phyloP scores from a whole-genome alignment of 2,113 vertebrate species.

The Beaufortia kweichowensis region DNA sequence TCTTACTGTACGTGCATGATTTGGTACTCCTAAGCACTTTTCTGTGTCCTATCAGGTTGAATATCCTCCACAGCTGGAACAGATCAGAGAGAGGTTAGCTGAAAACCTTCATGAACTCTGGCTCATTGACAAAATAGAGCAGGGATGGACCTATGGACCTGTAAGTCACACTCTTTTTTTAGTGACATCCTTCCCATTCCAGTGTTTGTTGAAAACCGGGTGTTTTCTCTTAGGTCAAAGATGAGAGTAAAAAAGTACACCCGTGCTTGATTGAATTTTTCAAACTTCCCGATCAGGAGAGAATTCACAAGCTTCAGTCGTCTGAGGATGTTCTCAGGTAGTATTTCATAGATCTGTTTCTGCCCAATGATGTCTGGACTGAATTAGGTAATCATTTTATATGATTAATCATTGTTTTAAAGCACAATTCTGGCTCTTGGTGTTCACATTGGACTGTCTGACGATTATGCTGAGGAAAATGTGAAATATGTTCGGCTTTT shows the following conservation, averaged over 20 bases:
- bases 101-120: slow-evolving; percentile 95
- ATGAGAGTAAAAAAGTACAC: slow-evolving; percentile 86
- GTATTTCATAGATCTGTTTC: slow-evolving; percentile 61
- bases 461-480: slow-evolving; percentile 82
- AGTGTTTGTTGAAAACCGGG: neutral
- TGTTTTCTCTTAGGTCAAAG: slow-evolving; percentile 79
- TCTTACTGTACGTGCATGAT: neutral
- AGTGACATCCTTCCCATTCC: neutral
- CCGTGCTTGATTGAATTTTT: slow-evolving; percentile 89
- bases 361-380: too few relatives aligned
- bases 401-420: neutral
- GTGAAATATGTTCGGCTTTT: slow-evolving; percentile 83
- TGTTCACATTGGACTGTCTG: slow-evolving; percentile 84
- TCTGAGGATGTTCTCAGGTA: slow-evolving; percentile 88
- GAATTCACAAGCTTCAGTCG: slow-evolving; percentile 86
- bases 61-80: slow-evolving; percentile 86
- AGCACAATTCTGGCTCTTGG: slow-evolving; percentile 90
- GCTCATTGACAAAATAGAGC: slow-evolving; percentile 90
- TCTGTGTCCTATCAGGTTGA: slow-evolving; percentile 72
- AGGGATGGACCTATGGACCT: slow-evolving; percentile 88
- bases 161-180: slow-evolving; percentile 70
- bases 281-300: slow-evolving; percentile 87
- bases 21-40: neutral
- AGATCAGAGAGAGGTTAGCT: slow-evolving; percentile 88
- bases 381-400: neutral